Percentiles rank a stretch among this genome's conserved stretches.
Evolutionary conservation across 2,113 vertebrate species (phyloP).

Genomic region (Eubucco bourcierii): DNA sequence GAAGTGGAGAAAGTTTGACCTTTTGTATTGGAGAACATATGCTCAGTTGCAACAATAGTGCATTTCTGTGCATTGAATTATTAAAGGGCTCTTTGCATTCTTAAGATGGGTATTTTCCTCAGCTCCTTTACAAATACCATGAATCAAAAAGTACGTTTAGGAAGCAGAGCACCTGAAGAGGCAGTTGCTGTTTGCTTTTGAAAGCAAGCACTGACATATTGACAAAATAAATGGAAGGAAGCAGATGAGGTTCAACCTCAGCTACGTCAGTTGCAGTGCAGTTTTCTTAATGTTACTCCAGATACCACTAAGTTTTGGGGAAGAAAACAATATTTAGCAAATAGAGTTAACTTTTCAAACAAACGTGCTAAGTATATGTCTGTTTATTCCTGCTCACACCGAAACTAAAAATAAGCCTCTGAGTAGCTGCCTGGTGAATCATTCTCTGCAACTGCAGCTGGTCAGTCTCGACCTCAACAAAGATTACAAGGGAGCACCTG

Average conservation of each 20-base stretch:
- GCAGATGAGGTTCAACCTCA: neutral
- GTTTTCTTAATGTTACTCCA: neutral
- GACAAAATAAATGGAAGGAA: neutral
- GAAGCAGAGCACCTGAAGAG: neutral
- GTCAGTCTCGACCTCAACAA: conserved; percentile 14
- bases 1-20: neutral
- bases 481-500: conserved; percentile 61
- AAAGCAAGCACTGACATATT: neutral
- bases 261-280: neutral
- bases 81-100: neutral
- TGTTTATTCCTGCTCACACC: conserved; percentile 3
- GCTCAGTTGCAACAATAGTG: neutral
- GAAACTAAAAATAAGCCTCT: conserved; percentile 48
- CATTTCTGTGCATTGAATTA: neutral
- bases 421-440: conserved; percentile 43
- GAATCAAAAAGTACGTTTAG: neutral
- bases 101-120: neutral
- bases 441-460: conserved; percentile 44
- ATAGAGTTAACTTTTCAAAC: conserved; percentile 29
- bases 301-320: neutral
- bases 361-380: conserved; percentile 13
- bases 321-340: neutral
- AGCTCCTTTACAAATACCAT: neutral
- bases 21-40: neutral
- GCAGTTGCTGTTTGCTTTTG: neutral